Percentiles rank a stretch among this genome's conserved stretches.
phyloP scores from a whole-genome alignment of 2,797 vertebrate species.

The Pseudomugil gertrudae region DNA sequence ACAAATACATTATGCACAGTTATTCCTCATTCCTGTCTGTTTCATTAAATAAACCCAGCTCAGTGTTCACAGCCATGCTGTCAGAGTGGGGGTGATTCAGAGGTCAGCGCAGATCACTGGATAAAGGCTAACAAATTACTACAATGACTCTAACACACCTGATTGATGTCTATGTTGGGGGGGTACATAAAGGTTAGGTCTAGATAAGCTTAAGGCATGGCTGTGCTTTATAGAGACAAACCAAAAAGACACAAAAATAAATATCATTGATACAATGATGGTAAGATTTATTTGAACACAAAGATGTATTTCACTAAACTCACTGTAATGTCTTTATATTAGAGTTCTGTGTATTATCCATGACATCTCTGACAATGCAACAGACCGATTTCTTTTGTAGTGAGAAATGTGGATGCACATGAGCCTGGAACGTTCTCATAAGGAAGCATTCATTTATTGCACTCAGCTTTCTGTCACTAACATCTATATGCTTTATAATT shows the following conservation, averaged over 20 bases:
- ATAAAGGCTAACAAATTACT: constrained; percentile 80
- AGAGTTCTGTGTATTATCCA: background rate
- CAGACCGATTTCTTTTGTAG: background rate
- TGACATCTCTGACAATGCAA: background rate
- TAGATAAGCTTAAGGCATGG: constrained; percentile 41
- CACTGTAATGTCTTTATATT: background rate
- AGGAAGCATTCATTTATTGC: constrained; percentile 21
- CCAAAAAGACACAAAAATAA: background rate
- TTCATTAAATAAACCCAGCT: constrained; percentile 37
- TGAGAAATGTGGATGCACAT: background rate
- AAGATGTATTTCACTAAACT: background rate
- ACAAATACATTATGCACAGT: constrained; percentile 21
- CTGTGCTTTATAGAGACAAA: background rate
- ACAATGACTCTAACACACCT: constrained; percentile 51
- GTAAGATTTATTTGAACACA: background rate
- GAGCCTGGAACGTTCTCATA: background rate
- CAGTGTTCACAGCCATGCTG: constrained; percentile 20
- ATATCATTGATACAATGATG: background rate
- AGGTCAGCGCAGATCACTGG: constrained; percentile 69
- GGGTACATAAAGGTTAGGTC: constrained; percentile 27
- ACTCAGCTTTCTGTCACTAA: background rate
- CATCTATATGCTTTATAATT: background rate
- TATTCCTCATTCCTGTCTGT: constrained; percentile 11
- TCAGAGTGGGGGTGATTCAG: constrained; percentile 49
- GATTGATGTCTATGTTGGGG: constrained; percentile 68